These are phyloP conservation scores for Callipepla squamata DNA, from an alignment of 2,113 vertebrate species.

Conservation along the genomic window DNA sequence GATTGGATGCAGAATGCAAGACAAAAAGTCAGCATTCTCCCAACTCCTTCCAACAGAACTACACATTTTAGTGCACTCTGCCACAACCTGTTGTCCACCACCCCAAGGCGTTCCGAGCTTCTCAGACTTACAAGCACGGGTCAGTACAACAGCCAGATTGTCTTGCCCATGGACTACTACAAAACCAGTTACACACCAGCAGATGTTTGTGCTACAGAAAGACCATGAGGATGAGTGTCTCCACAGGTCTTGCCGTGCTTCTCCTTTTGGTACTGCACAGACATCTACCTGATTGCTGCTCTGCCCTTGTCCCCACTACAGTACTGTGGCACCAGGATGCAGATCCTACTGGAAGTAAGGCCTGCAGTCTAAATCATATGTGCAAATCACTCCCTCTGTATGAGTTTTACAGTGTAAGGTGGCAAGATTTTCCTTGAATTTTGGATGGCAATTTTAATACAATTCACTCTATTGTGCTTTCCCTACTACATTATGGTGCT, in stretches of 20 bases:
- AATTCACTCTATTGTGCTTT: neutral
- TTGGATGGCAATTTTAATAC: neutral
- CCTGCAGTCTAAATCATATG: neutral
- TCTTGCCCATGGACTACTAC: neutral
- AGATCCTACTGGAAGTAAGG: neutral
- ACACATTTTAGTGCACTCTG: rapidly evolving
- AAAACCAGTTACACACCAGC: neutral
- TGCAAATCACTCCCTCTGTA: neutral
- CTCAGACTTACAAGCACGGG: neutral
- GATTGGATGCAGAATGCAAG: neutral
- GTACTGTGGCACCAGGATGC: rapidly evolving
- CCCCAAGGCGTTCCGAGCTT: rapidly evolving
- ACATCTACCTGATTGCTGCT: neutral
- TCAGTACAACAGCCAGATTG: neutral
- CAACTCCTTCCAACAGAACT: neutral
- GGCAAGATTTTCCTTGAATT: neutral
- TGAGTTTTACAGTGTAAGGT: neutral
- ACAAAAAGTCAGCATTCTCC: neutral
- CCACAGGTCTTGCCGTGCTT: neutral
- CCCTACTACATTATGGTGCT: neutral
- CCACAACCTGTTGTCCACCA: neutral
- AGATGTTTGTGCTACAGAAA: neutral
- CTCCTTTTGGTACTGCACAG: neutral
- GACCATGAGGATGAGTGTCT: neutral
- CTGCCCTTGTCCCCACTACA: rapidly evolving